Percentiles rank a stretch among this genome's conserved stretches.
These are phyloP conservation scores for Tiaroga cobitis DNA, from an alignment of 2,797 vertebrate species.

Conservation along the genomic window DNA sequence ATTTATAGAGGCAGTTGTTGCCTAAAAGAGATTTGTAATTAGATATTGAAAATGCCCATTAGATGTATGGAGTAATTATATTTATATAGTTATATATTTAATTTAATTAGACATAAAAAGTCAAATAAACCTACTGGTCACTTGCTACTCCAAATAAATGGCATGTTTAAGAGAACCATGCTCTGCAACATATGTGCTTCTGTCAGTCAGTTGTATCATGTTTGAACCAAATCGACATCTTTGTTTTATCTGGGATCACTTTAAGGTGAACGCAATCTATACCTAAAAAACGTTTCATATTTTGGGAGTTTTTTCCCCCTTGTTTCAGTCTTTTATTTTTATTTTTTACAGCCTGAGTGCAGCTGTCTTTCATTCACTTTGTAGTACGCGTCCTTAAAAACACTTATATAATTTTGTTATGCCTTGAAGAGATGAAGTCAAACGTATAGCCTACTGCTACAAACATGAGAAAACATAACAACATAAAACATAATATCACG, in stretches of 20 bases:
- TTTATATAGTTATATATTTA: neutral
- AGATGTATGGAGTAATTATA: neutral
- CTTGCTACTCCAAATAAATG: neutral
- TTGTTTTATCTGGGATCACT: neutral
- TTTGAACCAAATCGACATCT: neutral
- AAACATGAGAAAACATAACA: neutral
- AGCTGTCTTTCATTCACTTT: constrained; percentile 1
- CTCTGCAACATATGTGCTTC: neutral
- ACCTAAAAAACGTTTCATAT: neutral
- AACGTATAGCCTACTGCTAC: no score
- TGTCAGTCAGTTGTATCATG: neutral
- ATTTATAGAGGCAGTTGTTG: neutral
- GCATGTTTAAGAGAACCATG: neutral
- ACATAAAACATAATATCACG: neutral
- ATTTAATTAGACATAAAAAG: neutral
- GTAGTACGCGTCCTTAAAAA: neutral
- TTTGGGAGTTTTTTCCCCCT: neutral
- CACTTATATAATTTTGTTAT: neutral
- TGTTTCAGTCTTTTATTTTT: neutral
- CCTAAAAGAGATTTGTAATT: neutral
- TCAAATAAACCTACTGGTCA: neutral
- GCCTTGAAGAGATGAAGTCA: neutral
- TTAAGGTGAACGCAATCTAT: neutral
- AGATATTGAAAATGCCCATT: neutral
- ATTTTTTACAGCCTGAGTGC: neutral